Evolutionary conservation across 2,797 vertebrate species (phyloP).

Genomic region (Pseudochirops cupreus): DNA sequence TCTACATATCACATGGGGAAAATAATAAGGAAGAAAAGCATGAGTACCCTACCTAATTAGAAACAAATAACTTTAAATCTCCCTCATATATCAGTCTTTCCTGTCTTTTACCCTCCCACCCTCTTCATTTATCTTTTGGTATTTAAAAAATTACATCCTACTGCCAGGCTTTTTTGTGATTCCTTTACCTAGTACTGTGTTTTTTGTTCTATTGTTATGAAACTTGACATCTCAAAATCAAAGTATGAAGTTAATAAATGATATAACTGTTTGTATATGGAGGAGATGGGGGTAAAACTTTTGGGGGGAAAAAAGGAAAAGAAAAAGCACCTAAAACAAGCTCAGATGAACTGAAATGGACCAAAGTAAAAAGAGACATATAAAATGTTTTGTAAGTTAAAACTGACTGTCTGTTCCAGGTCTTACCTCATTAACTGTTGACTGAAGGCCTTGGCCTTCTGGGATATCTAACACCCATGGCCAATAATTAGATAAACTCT

Average conservation of each 20-base stretch:
- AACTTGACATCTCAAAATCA: conserved; percentile 85
- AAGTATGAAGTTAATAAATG: conserved; percentile 94
- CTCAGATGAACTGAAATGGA: conserved; percentile 95
- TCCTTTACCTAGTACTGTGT: conserved; percentile 63
- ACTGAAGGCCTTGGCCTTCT: conserved; percentile 92
- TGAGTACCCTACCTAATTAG: conserved; percentile 80
- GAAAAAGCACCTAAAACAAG: conserved; percentile 90
- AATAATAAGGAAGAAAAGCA: conserved; percentile 85
- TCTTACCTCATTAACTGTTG: conserved; percentile 96
- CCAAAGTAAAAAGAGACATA: conserved; percentile 96
- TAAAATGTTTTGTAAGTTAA: conserved; percentile 96
- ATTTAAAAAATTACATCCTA: conserved; percentile 78
- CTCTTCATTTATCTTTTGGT: conserved; percentile 81
- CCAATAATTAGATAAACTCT: conserved; percentile 83
- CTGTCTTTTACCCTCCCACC: conserved; percentile 49
- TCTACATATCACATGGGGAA: conserved; percentile 85
- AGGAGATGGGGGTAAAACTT: conserved; percentile 82
- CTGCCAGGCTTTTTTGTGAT: conserved; percentile 54
- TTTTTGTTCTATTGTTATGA: conserved; percentile 83
- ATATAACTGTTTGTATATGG: conserved; percentile 93
- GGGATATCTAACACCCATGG: conserved; percentile 85
- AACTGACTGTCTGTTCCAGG: conserved; percentile 91
- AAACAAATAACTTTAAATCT: conserved; percentile 85
- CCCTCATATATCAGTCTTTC: conserved; percentile 80
- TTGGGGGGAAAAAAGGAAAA: conserved; percentile 80